Percentiles rank a stretch among this genome's conserved stretches.
Evolutionary conservation across 2,888 invertebrate genomes (phyloP).

Genomic region (Ptychoptera albimana): DNA sequence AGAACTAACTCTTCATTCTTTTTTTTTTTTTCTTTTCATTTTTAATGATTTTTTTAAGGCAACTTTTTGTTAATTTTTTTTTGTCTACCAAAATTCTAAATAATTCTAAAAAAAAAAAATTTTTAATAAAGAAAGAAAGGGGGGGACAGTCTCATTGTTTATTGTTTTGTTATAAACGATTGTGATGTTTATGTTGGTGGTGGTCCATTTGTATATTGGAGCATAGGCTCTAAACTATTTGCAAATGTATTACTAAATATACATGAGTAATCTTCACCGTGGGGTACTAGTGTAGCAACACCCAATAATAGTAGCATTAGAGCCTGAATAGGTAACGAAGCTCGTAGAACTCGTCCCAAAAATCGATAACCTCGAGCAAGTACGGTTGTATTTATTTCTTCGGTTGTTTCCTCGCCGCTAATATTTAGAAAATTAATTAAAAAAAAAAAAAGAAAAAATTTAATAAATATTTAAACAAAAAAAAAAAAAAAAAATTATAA

Average conservation of each 20-base stretch:
- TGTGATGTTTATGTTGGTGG: conserved; percentile 58
- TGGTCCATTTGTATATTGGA: conserved; percentile 83
- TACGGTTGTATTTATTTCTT: conserved; percentile 44
- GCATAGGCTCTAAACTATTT: conserved; percentile 71
- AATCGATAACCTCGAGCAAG: conserved; percentile 65
- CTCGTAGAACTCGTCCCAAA: conserved; percentile 77
- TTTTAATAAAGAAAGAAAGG: too few relatives aligned
- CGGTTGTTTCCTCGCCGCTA: conserved; percentile 22
- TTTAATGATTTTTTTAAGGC: too few relatives aligned
- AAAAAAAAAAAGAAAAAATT: not conserved
- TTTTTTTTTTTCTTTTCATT: too few relatives aligned
- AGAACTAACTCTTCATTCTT: too few relatives aligned
- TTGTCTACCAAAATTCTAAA: too few relatives aligned
- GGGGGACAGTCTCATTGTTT: too few relatives aligned
- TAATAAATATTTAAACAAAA: not conserved
- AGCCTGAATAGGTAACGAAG: conserved; percentile 88
- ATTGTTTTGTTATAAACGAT: too few relatives aligned
- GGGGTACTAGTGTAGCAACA: conserved; percentile 78
- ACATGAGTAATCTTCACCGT: conserved; percentile 72
- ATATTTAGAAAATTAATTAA: not conserved
- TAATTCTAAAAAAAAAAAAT: too few relatives aligned
- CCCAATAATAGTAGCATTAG: conserved; percentile 84
- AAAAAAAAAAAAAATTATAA: conserved; percentile 5
- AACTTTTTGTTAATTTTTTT: too few relatives aligned
- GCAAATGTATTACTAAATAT: conserved; percentile 72